Percentiles rank a stretch among this genome's conserved stretches.
Evolutionary conservation across 2,797 vertebrate species (phyloP).

Genomic region (Periparus ater): DNA sequence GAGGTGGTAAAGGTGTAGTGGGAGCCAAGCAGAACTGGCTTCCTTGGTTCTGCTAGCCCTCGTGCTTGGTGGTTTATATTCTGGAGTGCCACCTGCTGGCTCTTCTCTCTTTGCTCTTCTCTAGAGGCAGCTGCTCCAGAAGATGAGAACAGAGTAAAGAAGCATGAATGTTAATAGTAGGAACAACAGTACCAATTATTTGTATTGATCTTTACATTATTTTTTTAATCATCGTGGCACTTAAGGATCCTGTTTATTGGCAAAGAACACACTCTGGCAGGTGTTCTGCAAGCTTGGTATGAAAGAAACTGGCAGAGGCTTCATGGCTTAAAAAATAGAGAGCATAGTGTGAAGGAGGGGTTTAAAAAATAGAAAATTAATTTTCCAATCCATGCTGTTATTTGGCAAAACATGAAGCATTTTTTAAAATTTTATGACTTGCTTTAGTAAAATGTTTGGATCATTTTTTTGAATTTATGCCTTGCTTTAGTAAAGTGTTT

Average conservation of each 20-base stretch:
- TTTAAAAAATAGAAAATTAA: not conserved
- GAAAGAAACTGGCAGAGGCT: not conserved
- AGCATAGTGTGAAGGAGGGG: not conserved
- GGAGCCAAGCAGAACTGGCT: not conserved
- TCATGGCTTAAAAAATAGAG: not conserved
- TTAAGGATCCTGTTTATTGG: not conserved
- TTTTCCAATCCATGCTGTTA: not conserved
- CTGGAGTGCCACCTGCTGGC: conserved; percentile 54
- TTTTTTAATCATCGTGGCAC: not conserved
- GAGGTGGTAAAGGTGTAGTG: not conserved
- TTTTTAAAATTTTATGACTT: not conserved
- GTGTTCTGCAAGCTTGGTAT: not conserved
- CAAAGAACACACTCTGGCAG: not conserved
- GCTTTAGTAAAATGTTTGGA: not conserved
- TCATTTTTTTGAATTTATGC: not conserved
- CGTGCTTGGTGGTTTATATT: not conserved
- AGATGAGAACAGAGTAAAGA: not conserved
- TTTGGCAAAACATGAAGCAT: not conserved
- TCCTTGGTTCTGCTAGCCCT: not conserved
- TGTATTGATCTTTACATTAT: not conserved
- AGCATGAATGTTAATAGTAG: not conserved
- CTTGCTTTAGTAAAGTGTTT: not conserved
- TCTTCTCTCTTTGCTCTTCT: not conserved
- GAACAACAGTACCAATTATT: not conserved
- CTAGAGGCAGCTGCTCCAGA: not conserved